A percentile compares a stretch with the other conserved stretches of the same genome.
phyloP scores from a whole-genome alignment of 1,140 invertebrate species.

The Acromyrmex heyeri region DNA sequence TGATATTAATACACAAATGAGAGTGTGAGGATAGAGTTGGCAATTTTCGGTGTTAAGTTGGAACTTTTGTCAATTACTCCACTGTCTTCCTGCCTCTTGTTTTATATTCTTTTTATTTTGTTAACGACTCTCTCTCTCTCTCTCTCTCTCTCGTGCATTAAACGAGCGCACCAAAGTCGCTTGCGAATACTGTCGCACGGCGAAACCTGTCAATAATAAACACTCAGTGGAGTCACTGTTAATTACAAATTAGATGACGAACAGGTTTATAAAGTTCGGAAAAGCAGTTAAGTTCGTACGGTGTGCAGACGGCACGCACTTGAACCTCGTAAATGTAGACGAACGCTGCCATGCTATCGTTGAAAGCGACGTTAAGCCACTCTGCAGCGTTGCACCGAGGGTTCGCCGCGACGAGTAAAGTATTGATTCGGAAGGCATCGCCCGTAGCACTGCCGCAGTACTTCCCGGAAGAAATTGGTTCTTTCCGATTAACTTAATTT shows the following conservation, averaged over 20 bases:
- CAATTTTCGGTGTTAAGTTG: background rate
- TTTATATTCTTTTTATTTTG: too few relatives aligned
- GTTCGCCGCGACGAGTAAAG: constrained; percentile 21
- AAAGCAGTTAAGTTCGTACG: constrained; percentile 3
- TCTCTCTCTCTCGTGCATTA: background rate
- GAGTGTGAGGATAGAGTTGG: background rate
- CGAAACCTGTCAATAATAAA: constrained; percentile 3
- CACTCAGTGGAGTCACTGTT: background rate
- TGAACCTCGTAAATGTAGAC: constrained; percentile 36
- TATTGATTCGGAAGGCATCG: constrained; percentile 69
- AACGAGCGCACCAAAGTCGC: background rate
- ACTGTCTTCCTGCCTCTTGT: background rate
- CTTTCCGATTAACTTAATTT: constrained; percentile 73
- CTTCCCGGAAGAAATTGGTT: constrained; percentile 66
- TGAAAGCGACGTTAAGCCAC: constrained; percentile 40
- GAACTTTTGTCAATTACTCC: background rate
- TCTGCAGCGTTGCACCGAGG: constrained; percentile 25
- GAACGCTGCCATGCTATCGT: background rate
- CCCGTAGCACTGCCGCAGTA: constrained; percentile 48
- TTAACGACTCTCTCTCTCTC: background rate
- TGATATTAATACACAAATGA: background rate
- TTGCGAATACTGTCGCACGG: background rate
- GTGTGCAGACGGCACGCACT: background rate
- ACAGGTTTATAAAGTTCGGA: constrained; percentile 28
- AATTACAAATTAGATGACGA: constrained; percentile 20